Conservation (phyloP, 2,113 vertebrate genomes). For the Nyctibius bracteatus region DNA sequence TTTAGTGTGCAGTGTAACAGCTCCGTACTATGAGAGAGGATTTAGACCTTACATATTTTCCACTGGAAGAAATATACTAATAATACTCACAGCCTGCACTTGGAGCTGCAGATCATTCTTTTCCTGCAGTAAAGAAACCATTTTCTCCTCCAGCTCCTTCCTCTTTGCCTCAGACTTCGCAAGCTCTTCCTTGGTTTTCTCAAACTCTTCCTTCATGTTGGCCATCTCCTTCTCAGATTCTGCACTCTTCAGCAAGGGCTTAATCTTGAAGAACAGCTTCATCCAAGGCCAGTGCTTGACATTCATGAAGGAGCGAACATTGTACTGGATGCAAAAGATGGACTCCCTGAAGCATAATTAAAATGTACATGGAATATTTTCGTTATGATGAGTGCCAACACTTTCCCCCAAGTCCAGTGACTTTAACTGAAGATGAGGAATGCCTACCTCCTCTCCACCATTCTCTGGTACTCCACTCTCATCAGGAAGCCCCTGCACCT, state of each 20-base stretch:
- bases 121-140: conserved; percentile 77
- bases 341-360: no score
- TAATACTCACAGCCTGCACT: conserved; percentile 22
- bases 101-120: conserved; percentile 86
- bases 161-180: conserved; percentile 78
- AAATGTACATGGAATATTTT: no score
- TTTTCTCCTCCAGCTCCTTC: conserved; percentile 85
- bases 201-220: conserved; percentile 84
- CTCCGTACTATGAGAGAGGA: background rate
- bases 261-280: conserved; percentile 82
- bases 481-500: conserved; percentile 61
- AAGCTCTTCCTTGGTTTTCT: conserved; percentile 77
- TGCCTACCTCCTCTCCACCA: conserved; percentile 86
- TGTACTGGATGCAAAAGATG: no score
- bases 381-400: no score
- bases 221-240: conserved; percentile 89
- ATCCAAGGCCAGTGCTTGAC: conserved; percentile 81
- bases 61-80: background rate
- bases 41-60: background rate
- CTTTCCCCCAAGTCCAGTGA: no score
- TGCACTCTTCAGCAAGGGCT: conserved; percentile 81
- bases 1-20: background rate
- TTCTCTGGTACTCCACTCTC: conserved; percentile 79
- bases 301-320: conserved; percentile 77
- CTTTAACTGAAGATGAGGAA: background rate